Evolutionary conservation across 2,888 invertebrate genomes (phyloP).

Genomic region (Mystacides longicornis): DNA sequence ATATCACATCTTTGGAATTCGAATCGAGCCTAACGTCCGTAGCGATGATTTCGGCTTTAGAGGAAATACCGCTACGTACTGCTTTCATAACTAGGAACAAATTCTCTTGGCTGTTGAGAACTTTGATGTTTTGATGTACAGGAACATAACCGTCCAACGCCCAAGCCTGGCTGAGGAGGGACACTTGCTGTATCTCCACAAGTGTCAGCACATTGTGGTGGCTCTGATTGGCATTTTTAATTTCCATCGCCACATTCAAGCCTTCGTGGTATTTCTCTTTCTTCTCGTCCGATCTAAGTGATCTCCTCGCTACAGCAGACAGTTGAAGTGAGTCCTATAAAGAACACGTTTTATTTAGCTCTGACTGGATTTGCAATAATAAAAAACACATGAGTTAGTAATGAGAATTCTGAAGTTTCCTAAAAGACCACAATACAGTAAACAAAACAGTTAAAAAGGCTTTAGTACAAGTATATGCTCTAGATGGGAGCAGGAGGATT

Average conservation of each 20-base stretch:
- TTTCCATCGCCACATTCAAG: constrained; percentile 58
- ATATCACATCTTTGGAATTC: constrained; percentile 31
- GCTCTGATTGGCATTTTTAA: constrained; percentile 61
- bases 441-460: no score
- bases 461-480: no score
- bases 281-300: constrained; percentile 36
- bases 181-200: constrained; percentile 52
- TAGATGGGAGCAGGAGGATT: no score
- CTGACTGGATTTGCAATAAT: no score
- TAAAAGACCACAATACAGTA: not conserved
- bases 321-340: constrained; percentile 54
- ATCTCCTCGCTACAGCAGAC: constrained; percentile 47
- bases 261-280: constrained; percentile 42
- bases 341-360: no score
- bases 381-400: not conserved
- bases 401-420: not conserved
- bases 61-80: constrained; percentile 31
- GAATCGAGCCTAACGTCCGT: constrained; percentile 36
- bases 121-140: constrained; percentile 33
- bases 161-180: constrained; percentile 57
- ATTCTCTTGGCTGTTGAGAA: constrained; percentile 37
- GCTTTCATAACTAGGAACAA: constrained; percentile 41
- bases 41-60: constrained; percentile 34
- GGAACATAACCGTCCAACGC: constrained; percentile 39
- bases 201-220: constrained; percentile 52